Conservation (phyloP, 2,797 vertebrate species). For the Squalus acanthias region DNA sequence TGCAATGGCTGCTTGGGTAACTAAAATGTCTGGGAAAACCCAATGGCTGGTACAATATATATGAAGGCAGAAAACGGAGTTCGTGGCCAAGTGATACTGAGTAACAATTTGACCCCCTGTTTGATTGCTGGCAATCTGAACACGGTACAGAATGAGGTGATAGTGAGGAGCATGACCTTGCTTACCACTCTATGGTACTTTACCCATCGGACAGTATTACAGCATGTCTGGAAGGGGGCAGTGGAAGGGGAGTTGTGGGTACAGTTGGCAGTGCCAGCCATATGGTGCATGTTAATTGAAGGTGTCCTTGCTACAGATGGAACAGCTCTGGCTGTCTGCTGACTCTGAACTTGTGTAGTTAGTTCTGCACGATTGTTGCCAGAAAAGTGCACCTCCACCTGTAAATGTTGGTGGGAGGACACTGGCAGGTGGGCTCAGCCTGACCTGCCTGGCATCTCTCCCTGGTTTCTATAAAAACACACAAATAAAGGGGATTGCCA, state of each 20-base stretch:
- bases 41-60: neutral
- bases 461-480: neutral
- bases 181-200: neutral
- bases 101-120: neutral
- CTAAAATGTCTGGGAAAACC: neutral
- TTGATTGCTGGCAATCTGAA: neutral
- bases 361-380: neutral
- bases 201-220: neutral
- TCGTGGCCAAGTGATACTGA: neutral
- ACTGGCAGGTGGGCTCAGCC: neutral
- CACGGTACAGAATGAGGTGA: neutral
- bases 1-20: neutral
- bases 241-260: neutral
- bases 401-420: neutral
- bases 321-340: neutral
- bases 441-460: neutral
- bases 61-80: neutral
- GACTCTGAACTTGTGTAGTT: neutral
- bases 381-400: neutral
- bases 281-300: neutral
- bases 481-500: neutral
- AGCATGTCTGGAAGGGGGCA: neutral
- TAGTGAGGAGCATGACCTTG: neutral
- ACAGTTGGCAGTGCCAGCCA: neutral
- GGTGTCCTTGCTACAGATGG: neutral